Base-by-base conservation (phyloP, 2,797 vertebrate genomes). In the Otolemur crassicaudatus region DNA sequence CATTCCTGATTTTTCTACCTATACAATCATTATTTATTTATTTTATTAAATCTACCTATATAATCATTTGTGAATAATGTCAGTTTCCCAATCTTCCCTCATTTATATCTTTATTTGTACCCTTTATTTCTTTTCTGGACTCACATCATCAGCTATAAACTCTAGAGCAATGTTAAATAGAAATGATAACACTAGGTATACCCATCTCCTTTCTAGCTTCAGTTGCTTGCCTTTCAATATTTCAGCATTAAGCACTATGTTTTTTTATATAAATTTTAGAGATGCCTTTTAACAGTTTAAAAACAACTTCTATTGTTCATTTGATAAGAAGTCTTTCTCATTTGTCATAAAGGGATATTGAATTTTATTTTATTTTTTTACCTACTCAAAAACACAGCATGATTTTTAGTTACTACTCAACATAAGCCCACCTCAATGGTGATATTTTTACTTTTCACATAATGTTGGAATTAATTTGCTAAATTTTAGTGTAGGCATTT, bases 311-410 rank as follows among this genome's bases (percentile, higher is more conserved):
- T 40, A 77, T 82, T 87, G 65, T 46, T 77, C n/a, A 23, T 63
- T 93, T 89, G 13, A 19, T 53, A 34, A 49, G n/a, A 85, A 34
- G 2, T 23, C 5, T 82, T 82, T 93, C 20, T 82, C 4, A 11
- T 79, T 95, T 83, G 73, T 53, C 14, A 37, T 76, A 17, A 83
- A 77, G 73, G 13, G 58, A 83, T 40, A 9, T 40, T 94, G 23
- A 86, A 79, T 87, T 63, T 83, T 69, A 86, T 95, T 94, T 95
- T 94, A 37, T 67, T 72, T 56, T 25, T 91, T 79, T 89, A 11
- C 12, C 65, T 63, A 7, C 12, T 90, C 14, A 60, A 75, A 90
- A 84, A 65, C 31, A 84, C 37, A 3, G n/a, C 72, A 56, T 43
- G 58, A 61, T 80, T 87, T 94, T 67, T 4, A 53, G n/a, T 73